These are phyloP conservation scores for Hydrocynus forskahlii DNA, from an alignment of 2,797 vertebrate species.

Conservation along the genomic window DNA sequence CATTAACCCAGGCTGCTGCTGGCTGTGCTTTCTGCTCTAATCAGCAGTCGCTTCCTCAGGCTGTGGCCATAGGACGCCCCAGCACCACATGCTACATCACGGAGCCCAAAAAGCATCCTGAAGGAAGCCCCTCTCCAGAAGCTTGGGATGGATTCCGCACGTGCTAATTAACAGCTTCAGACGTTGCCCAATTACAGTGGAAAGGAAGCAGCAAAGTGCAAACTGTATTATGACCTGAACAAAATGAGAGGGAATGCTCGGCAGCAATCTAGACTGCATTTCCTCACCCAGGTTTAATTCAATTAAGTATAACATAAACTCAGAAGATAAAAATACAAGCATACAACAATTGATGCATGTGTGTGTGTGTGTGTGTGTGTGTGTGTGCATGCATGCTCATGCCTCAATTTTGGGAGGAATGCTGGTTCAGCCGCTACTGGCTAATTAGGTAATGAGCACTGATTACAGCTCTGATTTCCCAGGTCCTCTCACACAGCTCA, in stretches of 20 bases:
- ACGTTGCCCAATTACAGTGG: conserved; percentile 34
- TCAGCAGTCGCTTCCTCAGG: conserved; percentile 65
- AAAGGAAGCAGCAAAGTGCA: conserved; percentile 28
- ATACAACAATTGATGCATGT: neutral
- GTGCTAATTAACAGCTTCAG: conserved; percentile 42
- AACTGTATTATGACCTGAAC: conserved; percentile 32
- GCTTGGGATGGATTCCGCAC: conserved; percentile 21
- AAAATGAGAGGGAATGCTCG: conserved; percentile 22
- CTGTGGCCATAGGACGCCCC: conserved; percentile 31
- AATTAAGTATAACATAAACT: neutral
- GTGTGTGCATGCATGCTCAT: conserved; percentile 7
- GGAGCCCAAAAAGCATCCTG: conserved; percentile 15
- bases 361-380: conserved; percentile 27
- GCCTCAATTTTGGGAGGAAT: conserved; percentile 62
- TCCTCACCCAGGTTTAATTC: neutral
- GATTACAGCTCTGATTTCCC: conserved; percentile 72
- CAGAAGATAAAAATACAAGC: neutral
- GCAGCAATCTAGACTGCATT: neutral
- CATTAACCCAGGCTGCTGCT: conserved; percentile 69
- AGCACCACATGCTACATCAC: conserved; percentile 51
- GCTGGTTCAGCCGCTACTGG: conserved; percentile 69
- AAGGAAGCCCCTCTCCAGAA: conserved; percentile 30
- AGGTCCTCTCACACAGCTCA: conserved; percentile 31
- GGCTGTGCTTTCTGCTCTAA: conserved; percentile 68
- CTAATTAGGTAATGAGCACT: conserved; percentile 79